Evolutionary conservation across 2,113 vertebrate species (phyloP), one percentile per base, ranked within the genome.

Genomic region (Nothocercus nigrocapillus): DNA sequence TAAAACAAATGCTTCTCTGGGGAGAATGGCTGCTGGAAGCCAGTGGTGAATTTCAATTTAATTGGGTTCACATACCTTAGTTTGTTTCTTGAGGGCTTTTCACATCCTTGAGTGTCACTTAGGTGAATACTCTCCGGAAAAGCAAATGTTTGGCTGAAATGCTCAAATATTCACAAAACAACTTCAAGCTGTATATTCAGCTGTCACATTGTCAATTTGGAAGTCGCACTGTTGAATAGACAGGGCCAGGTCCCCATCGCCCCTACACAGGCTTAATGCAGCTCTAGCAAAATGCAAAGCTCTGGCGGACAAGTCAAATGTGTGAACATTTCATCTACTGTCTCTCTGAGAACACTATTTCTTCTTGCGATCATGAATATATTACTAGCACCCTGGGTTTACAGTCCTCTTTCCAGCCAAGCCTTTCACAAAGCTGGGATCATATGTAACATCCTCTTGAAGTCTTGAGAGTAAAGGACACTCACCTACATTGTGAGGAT

Each of bases 41-140:
- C 18, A 4, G 69, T 2, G 0, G 32, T 70, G 62, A 93, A 86
- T 82, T 90, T 81, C 34, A 58, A 3, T 96, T 96, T 90, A 90
- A 90, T 88, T 88, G 47, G 44, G 40, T 79, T 92, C 3, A 1
- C 80, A 61, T 58, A 76, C 69, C 67, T 58, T 34, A 15, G 34
- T 86, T 95, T 90, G 58, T 90, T 96, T 94, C 90, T 88, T 79
- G 58, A 95, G 62, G 54, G 77, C 40, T 88, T 96, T 95, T 90
- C 70, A 87, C 24, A 4, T 53, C 49, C 53, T 82, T 81, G 30
- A 61, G 38, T 79, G 92, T 93, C 88, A 84, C 47, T 80, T 62
- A 85, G 58, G 77, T 89, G 93, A 93, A 93, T 30, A 17, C 28
- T 84, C 30, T 68, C 42, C 0, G 0, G 74, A 72, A 94, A 93